A percentile compares a stretch with the other conserved stretches of the same genome.
These are phyloP conservation scores for Centrocercus urophasianus DNA, from an alignment of 2,113 vertebrate species.

Conservation along the genomic window DNA sequence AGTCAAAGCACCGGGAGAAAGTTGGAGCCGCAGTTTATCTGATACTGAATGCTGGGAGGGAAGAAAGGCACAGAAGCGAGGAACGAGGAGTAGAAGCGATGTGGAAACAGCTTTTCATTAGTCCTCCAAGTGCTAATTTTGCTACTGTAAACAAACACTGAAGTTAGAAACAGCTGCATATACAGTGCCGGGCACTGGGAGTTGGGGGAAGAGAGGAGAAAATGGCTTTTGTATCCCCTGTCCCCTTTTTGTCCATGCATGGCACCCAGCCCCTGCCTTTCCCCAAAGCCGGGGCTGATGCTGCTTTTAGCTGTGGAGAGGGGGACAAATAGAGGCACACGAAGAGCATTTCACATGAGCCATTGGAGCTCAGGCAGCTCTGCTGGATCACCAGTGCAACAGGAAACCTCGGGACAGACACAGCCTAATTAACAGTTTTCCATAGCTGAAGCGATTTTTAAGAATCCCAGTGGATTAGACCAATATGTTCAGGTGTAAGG, in stretches of 20 bases:
- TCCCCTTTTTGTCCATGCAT: not conserved
- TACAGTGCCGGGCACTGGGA: conserved; percentile 49
- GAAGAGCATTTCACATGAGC: not conserved
- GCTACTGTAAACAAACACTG: conserved; percentile 67
- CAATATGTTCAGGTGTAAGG: conserved; percentile 72
- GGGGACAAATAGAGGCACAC: not conserved
- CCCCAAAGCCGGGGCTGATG: not conserved
- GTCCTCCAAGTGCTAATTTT: conserved; percentile 55
- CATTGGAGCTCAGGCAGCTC: conserved; percentile 25
- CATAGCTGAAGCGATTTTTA: conserved; percentile 62
- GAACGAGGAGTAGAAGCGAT: conserved; percentile 47
- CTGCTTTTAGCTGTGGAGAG: not conserved
- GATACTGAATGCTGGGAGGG: conserved; percentile 17
- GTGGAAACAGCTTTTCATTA: conserved; percentile 69
- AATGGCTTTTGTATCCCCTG: not conserved
- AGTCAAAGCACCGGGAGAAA: conserved; percentile 8
- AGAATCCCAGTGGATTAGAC: conserved; percentile 66
- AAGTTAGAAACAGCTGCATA: conserved; percentile 70
- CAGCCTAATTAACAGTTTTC: conserved; percentile 73
- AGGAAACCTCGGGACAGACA: conserved; percentile 67
- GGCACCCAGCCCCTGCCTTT: not conserved
- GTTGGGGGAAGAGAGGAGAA: not conserved
- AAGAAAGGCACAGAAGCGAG: conserved; percentile 30
- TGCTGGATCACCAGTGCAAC: conserved; percentile 57
- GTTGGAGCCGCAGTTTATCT: conserved; percentile 36